phyloP scores from a whole-genome alignment of 2,113 vertebrate genomes.

The Apodemus speciosus region DNA sequence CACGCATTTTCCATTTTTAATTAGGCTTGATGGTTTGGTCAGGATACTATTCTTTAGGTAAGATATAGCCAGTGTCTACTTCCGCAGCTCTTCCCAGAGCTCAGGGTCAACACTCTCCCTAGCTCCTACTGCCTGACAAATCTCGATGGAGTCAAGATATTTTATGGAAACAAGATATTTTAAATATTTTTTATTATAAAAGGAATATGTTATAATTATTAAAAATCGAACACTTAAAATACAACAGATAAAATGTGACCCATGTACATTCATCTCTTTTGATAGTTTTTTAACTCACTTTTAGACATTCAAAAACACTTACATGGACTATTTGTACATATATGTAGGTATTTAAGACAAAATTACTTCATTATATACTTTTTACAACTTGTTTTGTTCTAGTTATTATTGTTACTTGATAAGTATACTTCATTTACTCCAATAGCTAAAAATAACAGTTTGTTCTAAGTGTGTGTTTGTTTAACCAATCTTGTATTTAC shows the following conservation, averaged over 20 bases:
- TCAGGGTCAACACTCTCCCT: not conserved
- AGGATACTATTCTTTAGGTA: constrained; percentile 54
- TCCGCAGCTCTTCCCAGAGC: constrained; percentile 32
- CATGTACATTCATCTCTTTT: not conserved
- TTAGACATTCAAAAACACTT: constrained; percentile 26
- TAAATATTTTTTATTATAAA: constrained; percentile 49
- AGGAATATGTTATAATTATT: constrained; percentile 40
- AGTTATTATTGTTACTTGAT: not conserved
- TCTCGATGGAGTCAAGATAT: constrained; percentile 13
- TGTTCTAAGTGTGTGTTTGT: constrained; percentile 36
- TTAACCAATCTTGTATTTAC: constrained; percentile 17
- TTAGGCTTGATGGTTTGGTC: constrained; percentile 60
- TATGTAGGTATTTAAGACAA: constrained; percentile 19
- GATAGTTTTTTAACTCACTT: constrained; percentile 36
- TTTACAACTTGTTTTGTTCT: constrained; percentile 28
- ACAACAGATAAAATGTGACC: constrained; percentile 50
- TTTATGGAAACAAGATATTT: not conserved
- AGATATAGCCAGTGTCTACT: constrained; percentile 49
- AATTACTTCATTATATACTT: not conserved
- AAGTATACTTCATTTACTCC: constrained; percentile 40
- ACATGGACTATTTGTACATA: not conserved
- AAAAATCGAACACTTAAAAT: constrained; percentile 50
- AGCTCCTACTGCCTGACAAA: not conserved
- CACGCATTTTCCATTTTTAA: constrained; percentile 76
- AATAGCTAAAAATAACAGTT: constrained; percentile 8